Evolutionary conservation across 2,113 vertebrate genomes (phyloP).

Genomic region (Cyprinodon tularosa): DNA sequence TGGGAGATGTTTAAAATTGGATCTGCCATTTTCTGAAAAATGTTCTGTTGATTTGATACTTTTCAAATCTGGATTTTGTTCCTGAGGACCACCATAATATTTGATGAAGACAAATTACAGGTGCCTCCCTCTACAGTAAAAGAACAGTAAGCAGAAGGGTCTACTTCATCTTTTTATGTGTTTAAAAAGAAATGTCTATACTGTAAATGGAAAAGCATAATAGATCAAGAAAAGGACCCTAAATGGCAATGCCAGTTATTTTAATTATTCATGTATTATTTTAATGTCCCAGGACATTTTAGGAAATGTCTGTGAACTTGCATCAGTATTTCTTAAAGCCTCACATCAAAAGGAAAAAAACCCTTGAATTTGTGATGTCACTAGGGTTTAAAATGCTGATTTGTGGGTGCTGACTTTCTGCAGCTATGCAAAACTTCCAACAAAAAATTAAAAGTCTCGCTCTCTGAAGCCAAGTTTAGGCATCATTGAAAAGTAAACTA

Average conservation of each 20-base stretch:
- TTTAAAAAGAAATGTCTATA: slow-evolving; percentile 38
- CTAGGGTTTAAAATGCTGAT: slow-evolving; percentile 40
- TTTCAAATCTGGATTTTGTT: slow-evolving; percentile 75
- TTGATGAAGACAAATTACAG: slow-evolving; percentile 84
- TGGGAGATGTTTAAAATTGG: slow-evolving; percentile 81
- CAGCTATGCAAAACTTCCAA: slow-evolving; percentile 17
- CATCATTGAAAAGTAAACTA: slow-evolving; percentile 25
- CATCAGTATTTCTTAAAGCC: slow-evolving; percentile 58
- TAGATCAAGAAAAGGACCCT: slow-evolving; percentile 16
- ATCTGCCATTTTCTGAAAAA: slow-evolving; percentile 85
- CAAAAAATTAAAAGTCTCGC: slow-evolving; percentile 26
- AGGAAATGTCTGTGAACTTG: slow-evolving; percentile 54
- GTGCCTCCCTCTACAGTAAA: slow-evolving; percentile 57
- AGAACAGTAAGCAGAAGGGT: slow-evolving; percentile 39
- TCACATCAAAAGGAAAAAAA: slow-evolving; percentile 51
- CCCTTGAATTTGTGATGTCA: slow-evolving; percentile 53
- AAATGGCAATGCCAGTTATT: slow-evolving; percentile 40
- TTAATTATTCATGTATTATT: slow-evolving; percentile 55
- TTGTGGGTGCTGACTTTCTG: slow-evolving; percentile 25
- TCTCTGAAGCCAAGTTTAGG: slow-evolving; percentile 36
- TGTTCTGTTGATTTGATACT: slow-evolving; percentile 81
- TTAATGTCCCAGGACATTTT: slow-evolving; percentile 41
- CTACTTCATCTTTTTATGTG: slow-evolving; percentile 38
- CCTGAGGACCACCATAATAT: slow-evolving; percentile 76
- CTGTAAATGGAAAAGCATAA: slow-evolving; percentile 28